phyloP scores from a whole-genome alignment of 2,113 vertebrate species.

The Macroglossus sobrinus region DNA sequence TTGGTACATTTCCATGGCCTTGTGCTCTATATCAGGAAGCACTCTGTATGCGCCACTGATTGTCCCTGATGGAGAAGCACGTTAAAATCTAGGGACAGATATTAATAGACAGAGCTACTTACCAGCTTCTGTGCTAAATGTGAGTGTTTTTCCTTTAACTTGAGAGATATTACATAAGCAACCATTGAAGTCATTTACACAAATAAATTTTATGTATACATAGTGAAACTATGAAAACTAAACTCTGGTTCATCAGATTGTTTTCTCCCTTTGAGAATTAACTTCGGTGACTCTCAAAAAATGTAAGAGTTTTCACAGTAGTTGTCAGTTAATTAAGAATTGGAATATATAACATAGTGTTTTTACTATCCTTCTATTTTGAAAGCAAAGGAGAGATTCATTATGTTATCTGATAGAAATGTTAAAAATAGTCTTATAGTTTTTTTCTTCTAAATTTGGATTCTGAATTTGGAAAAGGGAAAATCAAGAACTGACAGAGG shows the following conservation, averaged over 20 bases:
- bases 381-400: neutral
- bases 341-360: neutral
- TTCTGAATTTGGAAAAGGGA: neutral
- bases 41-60: neutral
- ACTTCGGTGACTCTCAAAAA: neutral
- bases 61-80: no score
- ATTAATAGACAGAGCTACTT: neutral
- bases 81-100: neutral
- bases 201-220: neutral
- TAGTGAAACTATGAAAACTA: neutral
- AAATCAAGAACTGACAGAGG: neutral
- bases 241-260: neutral
- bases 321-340: neutral
- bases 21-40: neutral
- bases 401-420: neutral
- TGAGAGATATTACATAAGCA: neutral
- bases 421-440: neutral
- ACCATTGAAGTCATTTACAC: neutral
- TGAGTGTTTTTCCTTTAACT: neutral
- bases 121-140: neutral
- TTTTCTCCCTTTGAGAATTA: neutral
- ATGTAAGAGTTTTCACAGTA: neutral
- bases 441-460: neutral
- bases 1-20: neutral
- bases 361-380: neutral